phyloP scores from a whole-genome alignment of 2,888 invertebrate species.

The Timema podura region DNA sequence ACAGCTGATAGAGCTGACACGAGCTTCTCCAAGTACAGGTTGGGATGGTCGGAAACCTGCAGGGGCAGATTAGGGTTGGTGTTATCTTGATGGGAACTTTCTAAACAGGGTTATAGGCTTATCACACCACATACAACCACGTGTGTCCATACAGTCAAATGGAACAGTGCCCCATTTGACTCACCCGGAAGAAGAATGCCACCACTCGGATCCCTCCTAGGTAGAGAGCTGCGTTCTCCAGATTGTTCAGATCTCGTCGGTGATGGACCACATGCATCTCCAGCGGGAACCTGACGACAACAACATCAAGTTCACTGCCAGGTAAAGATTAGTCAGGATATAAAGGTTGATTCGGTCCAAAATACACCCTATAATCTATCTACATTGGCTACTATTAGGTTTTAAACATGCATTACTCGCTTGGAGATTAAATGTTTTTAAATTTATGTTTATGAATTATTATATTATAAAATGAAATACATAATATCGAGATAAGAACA shows the following conservation, averaged over 20 bases:
- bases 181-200: slow-evolving; percentile 28
- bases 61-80: no score
- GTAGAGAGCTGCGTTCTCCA: slow-evolving; percentile 21
- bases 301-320: neutral
- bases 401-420: no score
- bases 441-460: no score
- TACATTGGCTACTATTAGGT: no score
- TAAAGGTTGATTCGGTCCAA: no score
- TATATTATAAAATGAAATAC: no score
- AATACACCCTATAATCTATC: no score
- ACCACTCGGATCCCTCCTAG: slow-evolving; percentile 27
- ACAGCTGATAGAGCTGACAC: slow-evolving; percentile 51
- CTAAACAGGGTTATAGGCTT: neutral
- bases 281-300: slow-evolving; percentile 26
- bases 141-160: neutral
- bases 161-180: neutral
- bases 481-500: no score
- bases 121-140: neutral
- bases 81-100: no score
- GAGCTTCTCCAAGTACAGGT: slow-evolving; percentile 41
- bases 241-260: slow-evolving; percentile 21
- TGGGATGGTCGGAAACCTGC: slow-evolving; percentile 16
- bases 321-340: no score
- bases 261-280: slow-evolving; percentile 31
- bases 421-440: no score